These are phyloP conservation scores for Psilanteris sp. DNA, from an alignment of 1,140 invertebrate species.

Conservation along the genomic window DNA sequence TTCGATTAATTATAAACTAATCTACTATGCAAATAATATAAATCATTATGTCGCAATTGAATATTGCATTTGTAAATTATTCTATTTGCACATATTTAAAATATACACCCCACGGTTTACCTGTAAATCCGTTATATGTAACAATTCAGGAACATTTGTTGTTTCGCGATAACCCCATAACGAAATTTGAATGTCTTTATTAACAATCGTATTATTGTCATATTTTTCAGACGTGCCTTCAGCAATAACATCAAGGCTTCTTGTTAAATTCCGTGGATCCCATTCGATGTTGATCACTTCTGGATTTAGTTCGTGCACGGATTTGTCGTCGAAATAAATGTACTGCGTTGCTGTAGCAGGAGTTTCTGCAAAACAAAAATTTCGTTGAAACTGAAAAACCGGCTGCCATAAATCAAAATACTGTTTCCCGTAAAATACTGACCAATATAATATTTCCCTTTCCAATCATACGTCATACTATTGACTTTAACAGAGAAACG, in stretches of 20 bases:
- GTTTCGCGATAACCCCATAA: conserved; percentile 93
- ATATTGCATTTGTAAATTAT: too few species aligned
- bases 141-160: conserved; percentile 85
- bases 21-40: too few species aligned
- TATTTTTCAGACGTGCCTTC: conserved; percentile 38
- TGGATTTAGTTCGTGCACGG: conserved; percentile 86
- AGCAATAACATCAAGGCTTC: conserved; percentile 84
- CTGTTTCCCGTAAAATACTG: conserved; percentile 71
- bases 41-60: too few species aligned
- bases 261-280: conserved; percentile 91
- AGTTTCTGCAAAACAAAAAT: conserved; percentile 83
- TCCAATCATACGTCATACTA: conserved; percentile 92
- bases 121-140: conserved; percentile 82
- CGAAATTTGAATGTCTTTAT: conserved; percentile 85
- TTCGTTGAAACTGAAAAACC: background rate
- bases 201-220: conserved; percentile 46
- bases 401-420: background rate
- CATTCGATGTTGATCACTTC: conserved; percentile 88
- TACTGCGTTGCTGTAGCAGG: conserved; percentile 90
- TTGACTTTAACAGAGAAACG: conserved; percentile 92
- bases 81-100: too few species aligned
- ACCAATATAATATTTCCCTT: conserved; percentile 95
- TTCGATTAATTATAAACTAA: too few species aligned
- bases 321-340: conserved; percentile 88
- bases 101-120: conserved; percentile 65